Base-by-base conservation (phyloP, 2,888 invertebrate genomes). In the Stegophylla sp. region DNA sequence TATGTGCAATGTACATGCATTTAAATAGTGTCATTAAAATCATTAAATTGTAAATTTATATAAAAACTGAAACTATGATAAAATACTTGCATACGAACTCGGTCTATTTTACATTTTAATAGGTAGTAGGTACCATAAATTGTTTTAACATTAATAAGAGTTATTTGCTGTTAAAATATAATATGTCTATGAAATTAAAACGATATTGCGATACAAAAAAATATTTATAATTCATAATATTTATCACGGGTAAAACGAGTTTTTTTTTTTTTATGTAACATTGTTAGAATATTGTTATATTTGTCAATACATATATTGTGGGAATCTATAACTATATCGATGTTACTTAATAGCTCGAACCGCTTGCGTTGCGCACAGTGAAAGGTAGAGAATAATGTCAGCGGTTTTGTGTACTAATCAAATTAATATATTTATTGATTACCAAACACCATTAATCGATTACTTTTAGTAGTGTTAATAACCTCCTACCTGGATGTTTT, bases 181-280 rank as follows among this genome's bases (percentile, higher is more conserved):
- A 67, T 34, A 53, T 20, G 3, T 71, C 34, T 34, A 5, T 71
- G 20, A 20, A 71, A 71, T 34, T 71, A 34, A 12, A 28, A 53
- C 13, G 61, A 59, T 59, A 43, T 59, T 23, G 26, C 12, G 43
- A 59, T 26, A 17, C n/a, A 59, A 5, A 41, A 71, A 53, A 9
- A 53, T 13, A 43, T 43, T 72, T 43, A 26, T 20, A 41, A 13
- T 72, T 20, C n/a, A 48, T n/a, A n/a, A n/a, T n/a, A n/a, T n/a
- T n/a, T n/a, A n/a, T n/a, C n/a, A n/a, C n/a, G n/a, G n/a, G n/a
- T n/a, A n/a, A 20, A 74, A 74, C 43, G 17, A 48, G 45, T 61
- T 28, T 73, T n/a, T n/a, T n/a, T n/a, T n/a, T n/a, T n/a, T n/a
- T 74, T 63, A 74, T 61, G 61, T 73, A 73, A 73, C 45, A n/a